A percentile compares a stretch with the other conserved stretches of the same genome.
These are phyloP conservation scores for Rhea pennata DNA, from an alignment of 2,113 vertebrate species.

Conservation along the genomic window DNA sequence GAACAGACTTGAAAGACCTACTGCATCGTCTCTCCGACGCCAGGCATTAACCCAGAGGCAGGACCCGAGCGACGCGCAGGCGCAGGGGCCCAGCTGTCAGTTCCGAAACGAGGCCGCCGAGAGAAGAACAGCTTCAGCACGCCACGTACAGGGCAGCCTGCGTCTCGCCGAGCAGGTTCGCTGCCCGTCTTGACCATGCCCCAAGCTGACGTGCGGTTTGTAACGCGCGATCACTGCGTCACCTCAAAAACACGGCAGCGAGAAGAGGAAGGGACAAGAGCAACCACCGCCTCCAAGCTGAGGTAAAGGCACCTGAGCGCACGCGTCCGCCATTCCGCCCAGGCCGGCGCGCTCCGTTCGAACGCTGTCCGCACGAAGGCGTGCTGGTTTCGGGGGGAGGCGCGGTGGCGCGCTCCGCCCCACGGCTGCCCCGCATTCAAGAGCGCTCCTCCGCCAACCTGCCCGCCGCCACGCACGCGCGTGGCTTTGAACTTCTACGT, in stretches of 20 bases:
- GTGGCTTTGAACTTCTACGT: neutral
- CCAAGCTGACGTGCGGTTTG: conserved; percentile 1
- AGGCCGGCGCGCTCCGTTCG: neutral
- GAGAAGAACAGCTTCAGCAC: conserved; percentile 44
- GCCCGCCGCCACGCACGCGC: neutral
- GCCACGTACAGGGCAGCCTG: conserved; percentile 50
- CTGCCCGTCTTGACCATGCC: conserved; percentile 50
- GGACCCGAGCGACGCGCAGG: conserved; percentile 60
- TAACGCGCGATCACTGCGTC: neutral
- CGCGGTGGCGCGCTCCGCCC: no score
- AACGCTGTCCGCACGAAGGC: neutral
- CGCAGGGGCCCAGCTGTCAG: conserved; percentile 57
- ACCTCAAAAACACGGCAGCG: conserved; percentile 2
- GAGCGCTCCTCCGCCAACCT: no score
- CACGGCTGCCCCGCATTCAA: no score
- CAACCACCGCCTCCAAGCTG: conserved; percentile 29
- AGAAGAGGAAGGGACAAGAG: conserved; percentile 18
- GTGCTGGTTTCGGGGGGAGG: neutral
- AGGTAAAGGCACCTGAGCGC: neutral
- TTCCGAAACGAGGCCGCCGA: conserved; percentile 67
- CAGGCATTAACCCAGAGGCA: conserved; percentile 49
- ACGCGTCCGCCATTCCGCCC: neutral
- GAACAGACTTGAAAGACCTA: neutral
- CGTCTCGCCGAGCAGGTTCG: conserved; percentile 28
- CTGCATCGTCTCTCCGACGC: conserved; percentile 13